Percentiles rank a stretch among this genome's conserved stretches.
These are phyloP conservation scores for Sphinx pinastri DNA, from an alignment of 2,888 invertebrate genomes.

Conservation along the genomic window DNA sequence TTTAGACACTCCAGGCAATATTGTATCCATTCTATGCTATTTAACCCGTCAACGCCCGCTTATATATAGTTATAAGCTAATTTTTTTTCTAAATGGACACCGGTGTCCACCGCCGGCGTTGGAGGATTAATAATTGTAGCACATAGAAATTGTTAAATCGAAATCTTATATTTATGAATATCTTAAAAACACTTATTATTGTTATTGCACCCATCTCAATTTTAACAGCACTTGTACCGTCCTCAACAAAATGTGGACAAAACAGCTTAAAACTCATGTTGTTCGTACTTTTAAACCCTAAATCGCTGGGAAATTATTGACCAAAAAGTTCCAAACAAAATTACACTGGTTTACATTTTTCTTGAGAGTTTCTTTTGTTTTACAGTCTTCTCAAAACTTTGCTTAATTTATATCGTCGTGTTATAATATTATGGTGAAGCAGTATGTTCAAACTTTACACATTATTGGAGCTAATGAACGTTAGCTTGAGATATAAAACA, in stretches of 20 bases:
- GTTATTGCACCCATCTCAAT: background rate
- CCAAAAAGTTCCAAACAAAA: constrained; percentile 56
- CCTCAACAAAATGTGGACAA: constrained; percentile 28
- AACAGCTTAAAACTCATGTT: constrained; percentile 39
- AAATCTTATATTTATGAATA: too few relatives aligned
- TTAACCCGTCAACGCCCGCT: too few relatives aligned
- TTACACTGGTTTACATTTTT: constrained; percentile 54
- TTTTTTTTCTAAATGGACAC: too few relatives aligned
- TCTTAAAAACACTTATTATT: background rate
- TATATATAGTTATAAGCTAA: too few relatives aligned
- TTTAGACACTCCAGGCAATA: too few relatives aligned
- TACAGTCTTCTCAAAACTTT: constrained; percentile 46
- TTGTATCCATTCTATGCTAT: too few relatives aligned
- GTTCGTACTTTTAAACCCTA: constrained; percentile 33
- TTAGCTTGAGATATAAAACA: constrained; percentile 11
- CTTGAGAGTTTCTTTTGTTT: constrained; percentile 48
- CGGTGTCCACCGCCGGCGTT: too few relatives aligned
- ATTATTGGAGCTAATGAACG: background rate
- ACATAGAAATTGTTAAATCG: background rate
- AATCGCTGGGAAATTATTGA: constrained; percentile 43
- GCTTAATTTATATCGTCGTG: background rate
- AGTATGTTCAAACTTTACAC: background rate
- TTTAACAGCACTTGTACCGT: background rate
- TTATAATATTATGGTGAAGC: background rate
- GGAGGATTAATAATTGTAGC: too few relatives aligned